Base-by-base conservation (phyloP, 2,113 vertebrate genomes). In the Bubo scandiacus region DNA sequence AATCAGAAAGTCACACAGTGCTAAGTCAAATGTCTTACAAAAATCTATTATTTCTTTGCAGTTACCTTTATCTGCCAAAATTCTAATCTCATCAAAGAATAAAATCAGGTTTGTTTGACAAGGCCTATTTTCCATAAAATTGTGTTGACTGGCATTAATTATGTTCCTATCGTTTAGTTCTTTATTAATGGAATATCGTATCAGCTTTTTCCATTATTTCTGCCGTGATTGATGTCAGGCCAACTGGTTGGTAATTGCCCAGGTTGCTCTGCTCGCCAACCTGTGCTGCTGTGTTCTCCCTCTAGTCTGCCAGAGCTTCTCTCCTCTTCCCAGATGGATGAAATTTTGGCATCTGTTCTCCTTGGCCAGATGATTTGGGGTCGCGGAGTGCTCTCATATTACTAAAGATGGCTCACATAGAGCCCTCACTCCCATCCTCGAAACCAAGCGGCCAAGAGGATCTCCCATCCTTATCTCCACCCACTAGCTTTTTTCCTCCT, bases 41-140 rank as follows among this genome's bases (percentile, higher is more conserved):
- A 79, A 94, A 38, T 77, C 67, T 81, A 88, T 97, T 95, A 95
- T 92, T 92, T 81, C 75, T 92, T 81, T 1, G 3, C 74, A 26
- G 87, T 91, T 93, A 81, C 83, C 85, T 95, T 95, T 96, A 95
- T 94, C 94, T 94, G 88, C 88, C 93, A 90, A 90, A 96, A 78
- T 38, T 40, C 29, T 95, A 93, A 93, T 96, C 88, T 96, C 90
- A 86, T 96, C 90, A 81, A 88, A 78, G 96, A 95, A 70, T 54
- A 73, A 92, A 96, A 93, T 86, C 90, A 92, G 81, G 74, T 93
- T 94, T 93, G 88, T 96, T 97, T 96, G 96, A 96, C 96, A 96
- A 88, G 86, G 29, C 55, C 92, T 86, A 81, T 95, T 97, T 94
- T 92, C 95, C 82, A 67, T 83, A 70, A 90, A 95, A 93, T 71